Evolutionary conservation across 2,797 vertebrate species (phyloP), one percentile per base, ranked within the genome.

Genomic region (Ctenosaura bakeri): DNA sequence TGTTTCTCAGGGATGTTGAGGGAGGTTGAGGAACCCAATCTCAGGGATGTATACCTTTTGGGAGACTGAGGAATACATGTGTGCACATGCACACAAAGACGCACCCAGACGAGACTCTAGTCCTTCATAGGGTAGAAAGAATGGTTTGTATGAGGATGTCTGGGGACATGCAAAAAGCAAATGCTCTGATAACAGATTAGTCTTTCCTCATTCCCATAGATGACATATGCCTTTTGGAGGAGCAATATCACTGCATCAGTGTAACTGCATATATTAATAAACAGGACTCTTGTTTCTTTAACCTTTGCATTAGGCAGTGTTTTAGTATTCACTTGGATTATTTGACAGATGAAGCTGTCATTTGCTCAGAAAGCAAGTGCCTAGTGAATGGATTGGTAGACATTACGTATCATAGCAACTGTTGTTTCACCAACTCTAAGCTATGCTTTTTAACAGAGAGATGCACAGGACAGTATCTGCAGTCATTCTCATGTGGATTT

Each of bases 301-400:
- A 35, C 10, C 38, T 76, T 26, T 77, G 35, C 26, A 50, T 87
- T 78, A 64, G 29, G 32, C 42, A 14, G 24, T n/a, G 64, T 85
- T 71, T 85, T 69, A 69, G 14, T 66, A 80, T 88, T 88, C 32
- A 54, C 13, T 56, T 26, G 38, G 81, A n/a, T 76, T 46, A 64
- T 77, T 83, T 89, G 73, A 89, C 24, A 79, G 77, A 88, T 38
- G 87, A 82, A 82, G 32, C 56, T 64, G 73, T 77, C 81, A 62
- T 24, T 71, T 2, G 91, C 86, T 69, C 87, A 52, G 35, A 71
- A 88, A 88, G 6, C 46, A 88, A 94, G 92, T 90, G 62, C 82
- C 76, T 76, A 83, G 35, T 0, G 80, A 91, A 88, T 76, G 64
- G 64, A 81, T 89, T 66, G 52, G 10, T 86, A 76, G 93, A 73